Conservation (phyloP, 2,888 invertebrate genomes). For the Ophion costatus region DNA sequence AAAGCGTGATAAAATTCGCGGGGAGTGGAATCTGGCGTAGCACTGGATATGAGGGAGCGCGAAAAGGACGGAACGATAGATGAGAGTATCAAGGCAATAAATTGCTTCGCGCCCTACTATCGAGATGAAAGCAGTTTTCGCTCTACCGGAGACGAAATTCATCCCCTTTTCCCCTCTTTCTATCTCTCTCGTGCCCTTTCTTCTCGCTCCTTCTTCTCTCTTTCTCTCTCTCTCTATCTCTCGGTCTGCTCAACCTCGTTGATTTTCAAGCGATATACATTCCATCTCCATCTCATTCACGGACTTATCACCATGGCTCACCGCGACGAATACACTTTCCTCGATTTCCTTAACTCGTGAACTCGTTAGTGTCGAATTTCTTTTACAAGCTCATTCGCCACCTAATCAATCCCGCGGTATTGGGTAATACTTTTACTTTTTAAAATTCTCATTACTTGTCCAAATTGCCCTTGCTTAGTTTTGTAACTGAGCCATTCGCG, state of each 20-base stretch:
- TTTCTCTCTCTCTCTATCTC: not conserved
- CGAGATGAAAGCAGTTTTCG: constrained; percentile 52
- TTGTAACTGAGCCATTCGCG: no score
- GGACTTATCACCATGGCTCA: constrained; percentile 1
- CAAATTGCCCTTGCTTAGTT: no score
- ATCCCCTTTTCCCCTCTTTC: not conserved
- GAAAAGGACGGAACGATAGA: constrained; percentile 21
- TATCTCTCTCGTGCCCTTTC: not conserved
- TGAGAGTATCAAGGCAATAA: constrained; percentile 44
- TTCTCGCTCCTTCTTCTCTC: not conserved
- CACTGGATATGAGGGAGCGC: constrained; percentile 14
- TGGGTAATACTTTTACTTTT: no score
- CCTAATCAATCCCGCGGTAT: no score
- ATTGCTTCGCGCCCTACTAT: constrained; percentile 35
- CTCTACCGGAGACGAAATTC: constrained; percentile 34
- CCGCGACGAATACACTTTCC: constrained; percentile 1
- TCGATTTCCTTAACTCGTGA: not conserved
- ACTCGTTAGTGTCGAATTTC: no score
- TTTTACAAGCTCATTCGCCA: no score
- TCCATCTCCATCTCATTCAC: constrained; percentile 9
- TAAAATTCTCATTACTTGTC: no score
- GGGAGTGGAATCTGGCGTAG: constrained; percentile 30
- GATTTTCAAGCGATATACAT: not conserved
- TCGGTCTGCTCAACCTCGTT: constrained; percentile 1
- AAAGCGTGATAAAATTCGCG: constrained; percentile 23